Conservation (phyloP, 2,797 vertebrate genomes). For the Pseudomugil gertrudae region DNA sequence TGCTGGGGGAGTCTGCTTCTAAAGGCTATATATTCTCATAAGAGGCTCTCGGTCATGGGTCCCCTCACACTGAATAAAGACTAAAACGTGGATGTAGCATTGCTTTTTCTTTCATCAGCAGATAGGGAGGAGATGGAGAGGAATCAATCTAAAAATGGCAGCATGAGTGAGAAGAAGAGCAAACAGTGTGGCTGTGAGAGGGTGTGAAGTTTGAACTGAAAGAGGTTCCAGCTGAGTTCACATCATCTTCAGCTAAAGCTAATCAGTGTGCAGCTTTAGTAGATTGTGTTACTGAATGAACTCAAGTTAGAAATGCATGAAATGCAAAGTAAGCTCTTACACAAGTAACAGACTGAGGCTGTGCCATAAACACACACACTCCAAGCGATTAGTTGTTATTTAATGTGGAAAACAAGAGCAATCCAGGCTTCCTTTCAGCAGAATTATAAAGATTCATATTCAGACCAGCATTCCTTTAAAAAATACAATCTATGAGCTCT, state of each 20-base stretch:
- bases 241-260: constrained; percentile 20
- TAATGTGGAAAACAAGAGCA: neutral
- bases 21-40: constrained; percentile 47
- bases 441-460: neutral
- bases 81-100: constrained; percentile 19
- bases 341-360: neutral
- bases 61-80: constrained; percentile 25
- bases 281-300: constrained; percentile 5
- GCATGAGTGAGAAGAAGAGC: constrained; percentile 3
- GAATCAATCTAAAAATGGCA: constrained; percentile 1
- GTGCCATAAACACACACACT: neutral
- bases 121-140: constrained; percentile 3
- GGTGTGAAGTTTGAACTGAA: constrained; percentile 39
- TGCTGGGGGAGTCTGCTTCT: constrained; percentile 30
- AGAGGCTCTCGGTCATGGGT: constrained; percentile 37
- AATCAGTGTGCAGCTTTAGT: constrained; percentile 4
- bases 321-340: neutral
- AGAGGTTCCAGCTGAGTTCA: constrained; percentile 24
- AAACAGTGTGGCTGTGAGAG: neutral
- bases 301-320: constrained; percentile 8
- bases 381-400: neutral
- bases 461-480: neutral
- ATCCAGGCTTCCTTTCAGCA: neutral
- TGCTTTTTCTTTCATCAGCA: constrained; percentile 16
- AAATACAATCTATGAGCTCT: neutral